Conservation (phyloP, 1,140 invertebrate species). For the Orius laevigatus region DNA sequence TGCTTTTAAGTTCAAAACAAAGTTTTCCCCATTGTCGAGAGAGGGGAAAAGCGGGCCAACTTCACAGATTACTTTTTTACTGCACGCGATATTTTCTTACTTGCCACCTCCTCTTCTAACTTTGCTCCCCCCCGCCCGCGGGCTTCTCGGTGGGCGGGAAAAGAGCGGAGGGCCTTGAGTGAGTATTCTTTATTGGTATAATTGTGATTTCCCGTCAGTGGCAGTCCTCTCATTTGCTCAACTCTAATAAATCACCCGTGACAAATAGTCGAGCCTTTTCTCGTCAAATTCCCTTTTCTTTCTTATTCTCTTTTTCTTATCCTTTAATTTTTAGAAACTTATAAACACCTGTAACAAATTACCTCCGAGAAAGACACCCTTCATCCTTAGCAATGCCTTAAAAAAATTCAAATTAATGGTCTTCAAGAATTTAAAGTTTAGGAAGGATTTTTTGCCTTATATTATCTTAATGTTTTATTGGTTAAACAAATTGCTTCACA, state of each 20-base stretch:
- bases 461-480: no score
- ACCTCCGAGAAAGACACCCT: no score
- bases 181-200: constrained; percentile 8
- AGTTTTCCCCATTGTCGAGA: constrained; percentile 1
- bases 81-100: constrained; percentile 11
- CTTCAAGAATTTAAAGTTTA: no score
- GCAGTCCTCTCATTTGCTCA: no score
- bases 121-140: constrained; percentile 3
- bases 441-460: no score
- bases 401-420: no score
- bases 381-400: no score
- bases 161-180: not conserved
- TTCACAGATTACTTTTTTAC: constrained; percentile 14
- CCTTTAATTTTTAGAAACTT: not conserved
- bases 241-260: not conserved
- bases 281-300: not conserved
- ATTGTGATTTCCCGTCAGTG: constrained; percentile 6
- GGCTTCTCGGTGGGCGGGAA: no score
- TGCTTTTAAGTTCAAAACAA: constrained; percentile 12
- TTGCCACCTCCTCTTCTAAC: constrained; percentile 4
- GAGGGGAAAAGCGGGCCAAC: constrained; percentile 7
- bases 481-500: no score
- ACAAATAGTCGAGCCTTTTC: not conserved
- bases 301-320: not conserved
- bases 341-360: not conserved